Conservation (phyloP, 2,113 vertebrate species). For the Notiomystis cincta region DNA sequence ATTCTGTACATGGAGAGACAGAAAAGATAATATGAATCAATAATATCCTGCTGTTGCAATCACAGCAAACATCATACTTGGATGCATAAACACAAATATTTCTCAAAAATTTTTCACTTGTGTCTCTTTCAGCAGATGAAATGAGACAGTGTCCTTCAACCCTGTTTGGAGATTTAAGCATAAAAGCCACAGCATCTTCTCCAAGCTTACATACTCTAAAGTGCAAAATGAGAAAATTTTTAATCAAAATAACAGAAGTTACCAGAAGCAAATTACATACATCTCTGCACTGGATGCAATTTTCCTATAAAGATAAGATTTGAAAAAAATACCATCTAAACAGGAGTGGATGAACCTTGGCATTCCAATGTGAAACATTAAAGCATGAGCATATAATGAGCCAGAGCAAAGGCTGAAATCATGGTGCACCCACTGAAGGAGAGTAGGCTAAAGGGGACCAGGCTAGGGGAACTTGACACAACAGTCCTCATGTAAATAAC, state of each 20-base stretch:
- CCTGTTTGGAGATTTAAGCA: neutral
- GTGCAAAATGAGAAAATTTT: neutral
- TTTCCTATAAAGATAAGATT: neutral
- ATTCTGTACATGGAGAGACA: neutral
- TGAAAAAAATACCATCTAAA: neutral
- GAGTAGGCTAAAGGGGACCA: neutral
- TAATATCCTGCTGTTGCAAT: neutral
- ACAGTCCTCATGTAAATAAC: neutral
- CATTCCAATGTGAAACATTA: neutral
- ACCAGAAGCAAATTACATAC: neutral
- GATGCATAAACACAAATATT: neutral
- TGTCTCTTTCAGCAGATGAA: neutral
- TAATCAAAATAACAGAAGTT: slow-evolving; percentile 11
- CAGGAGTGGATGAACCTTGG: neutral
- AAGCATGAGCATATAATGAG: neutral
- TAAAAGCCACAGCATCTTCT: neutral
- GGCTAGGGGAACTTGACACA: neutral
- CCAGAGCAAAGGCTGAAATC: neutral
- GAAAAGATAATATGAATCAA: neutral
- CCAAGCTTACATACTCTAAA: neutral
- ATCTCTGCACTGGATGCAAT: neutral
- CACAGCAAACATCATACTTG: neutral
- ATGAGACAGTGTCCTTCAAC: slow-evolving; percentile 16
- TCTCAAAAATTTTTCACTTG: neutral
- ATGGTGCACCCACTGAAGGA: neutral